Percentiles rank a stretch among this genome's conserved stretches.
Conservation (phyloP, 2,797 vertebrate genomes). For the Tamandua tetradactyla region DNA sequence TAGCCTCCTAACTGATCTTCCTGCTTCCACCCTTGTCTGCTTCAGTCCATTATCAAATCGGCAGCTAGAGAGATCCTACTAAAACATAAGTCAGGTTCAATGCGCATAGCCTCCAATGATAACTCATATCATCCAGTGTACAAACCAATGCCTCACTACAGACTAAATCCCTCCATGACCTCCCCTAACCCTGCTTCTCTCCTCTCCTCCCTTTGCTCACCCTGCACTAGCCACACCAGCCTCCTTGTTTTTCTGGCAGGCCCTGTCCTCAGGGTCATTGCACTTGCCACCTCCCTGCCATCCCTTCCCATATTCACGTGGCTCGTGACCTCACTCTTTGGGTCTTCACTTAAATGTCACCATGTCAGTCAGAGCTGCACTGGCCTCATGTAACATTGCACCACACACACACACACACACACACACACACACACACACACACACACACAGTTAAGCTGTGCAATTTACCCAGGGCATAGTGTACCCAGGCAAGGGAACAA, state of each 20-base stretch:
- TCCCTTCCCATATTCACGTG: not conserved
- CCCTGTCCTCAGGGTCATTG: not conserved
- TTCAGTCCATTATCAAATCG: no score
- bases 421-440: no score
- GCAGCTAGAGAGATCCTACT: not conserved
- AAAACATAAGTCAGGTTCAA: not conserved
- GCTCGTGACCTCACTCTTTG: not conserved
- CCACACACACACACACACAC: fast-evolving
- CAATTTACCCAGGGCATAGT: fast-evolving
- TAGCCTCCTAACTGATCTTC: not conserved
- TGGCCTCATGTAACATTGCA: not conserved
- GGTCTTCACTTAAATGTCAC: not conserved
- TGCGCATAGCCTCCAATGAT: not conserved
- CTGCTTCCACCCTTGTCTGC: no score
- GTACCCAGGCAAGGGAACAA: fast-evolving
- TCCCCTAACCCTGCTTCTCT: not conserved
- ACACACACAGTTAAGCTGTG: not conserved
- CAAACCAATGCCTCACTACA: not conserved
- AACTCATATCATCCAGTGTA: fast-evolving
- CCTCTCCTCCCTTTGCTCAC: no score
- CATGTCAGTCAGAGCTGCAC: not conserved
- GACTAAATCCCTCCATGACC: fast-evolving
- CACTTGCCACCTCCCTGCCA: not conserved
- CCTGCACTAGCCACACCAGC: no score
- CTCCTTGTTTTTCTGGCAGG: not conserved